Conservation (phyloP, 2,888 invertebrate genomes). For the Alviniconcha strummeri region DNA sequence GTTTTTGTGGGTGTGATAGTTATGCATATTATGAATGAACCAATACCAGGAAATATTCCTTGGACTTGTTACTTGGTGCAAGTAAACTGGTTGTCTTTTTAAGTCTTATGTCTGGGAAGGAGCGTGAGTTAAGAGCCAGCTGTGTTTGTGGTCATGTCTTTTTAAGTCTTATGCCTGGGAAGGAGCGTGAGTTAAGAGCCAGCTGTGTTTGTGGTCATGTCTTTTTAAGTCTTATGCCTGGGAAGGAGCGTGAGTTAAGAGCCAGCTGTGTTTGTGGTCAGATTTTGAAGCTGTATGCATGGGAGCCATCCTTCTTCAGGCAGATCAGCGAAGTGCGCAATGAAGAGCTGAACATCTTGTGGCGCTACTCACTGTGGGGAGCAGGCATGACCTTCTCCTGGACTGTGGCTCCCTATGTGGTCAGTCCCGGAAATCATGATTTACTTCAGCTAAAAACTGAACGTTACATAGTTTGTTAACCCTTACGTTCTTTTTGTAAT, state of each 20-base stretch:
- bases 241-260: too few species aligned
- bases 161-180: too few species aligned
- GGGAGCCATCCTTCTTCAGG: slow-evolving; percentile 94
- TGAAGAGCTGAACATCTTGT: slow-evolving; percentile 89
- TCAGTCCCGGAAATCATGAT: slow-evolving; percentile 69
- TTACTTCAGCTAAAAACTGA: background rate
- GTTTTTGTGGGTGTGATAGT: too few species aligned
- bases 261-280: slow-evolving; percentile 32
- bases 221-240: too few species aligned
- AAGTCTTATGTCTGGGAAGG: too few species aligned
- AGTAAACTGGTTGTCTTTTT: too few species aligned
- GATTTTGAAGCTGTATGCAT: slow-evolving; percentile 89
- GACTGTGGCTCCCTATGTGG: slow-evolving; percentile 96
- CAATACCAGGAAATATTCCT: too few species aligned
- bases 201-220: background rate
- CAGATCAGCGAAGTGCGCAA: slow-evolving; percentile 90
- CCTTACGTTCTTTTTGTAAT: background rate
- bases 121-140: too few species aligned
- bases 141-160: background rate
- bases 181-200: too few species aligned
- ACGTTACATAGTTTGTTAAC: background rate
- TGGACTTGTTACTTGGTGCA: too few species aligned
- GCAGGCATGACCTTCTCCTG: slow-evolving; percentile 88
- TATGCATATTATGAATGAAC: too few species aligned
- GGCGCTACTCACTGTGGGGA: slow-evolving; percentile 84